A percentile compares a stretch with the other conserved stretches of the same genome.
Conservation (phyloP, 2,113 vertebrate genomes). For the Leucoraja erinaceus region DNA sequence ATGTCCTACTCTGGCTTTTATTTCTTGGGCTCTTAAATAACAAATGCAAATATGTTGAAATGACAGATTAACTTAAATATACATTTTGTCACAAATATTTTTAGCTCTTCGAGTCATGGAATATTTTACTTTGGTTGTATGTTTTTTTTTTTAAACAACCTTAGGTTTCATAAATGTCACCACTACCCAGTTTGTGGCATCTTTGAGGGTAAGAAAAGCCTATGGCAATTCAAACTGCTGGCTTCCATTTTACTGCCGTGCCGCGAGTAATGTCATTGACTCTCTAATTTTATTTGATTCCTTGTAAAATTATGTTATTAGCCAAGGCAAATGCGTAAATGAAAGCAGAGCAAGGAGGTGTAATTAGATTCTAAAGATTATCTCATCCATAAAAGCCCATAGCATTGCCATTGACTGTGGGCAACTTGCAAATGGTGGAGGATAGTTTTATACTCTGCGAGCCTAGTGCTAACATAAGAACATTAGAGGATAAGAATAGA, state of each 20-base stretch:
- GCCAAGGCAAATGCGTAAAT: background rate
- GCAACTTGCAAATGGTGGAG: background rate
- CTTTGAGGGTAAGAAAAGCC: background rate
- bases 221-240: background rate
- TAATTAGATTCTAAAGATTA: constrained; percentile 15
- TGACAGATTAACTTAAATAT: background rate
- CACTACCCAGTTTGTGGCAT: background rate
- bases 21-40: background rate
- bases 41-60: background rate
- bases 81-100: background rate
- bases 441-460: background rate
- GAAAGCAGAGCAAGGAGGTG: background rate
- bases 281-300: constrained; percentile 10
- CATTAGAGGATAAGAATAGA: too few species aligned
- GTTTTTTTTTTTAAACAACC: background rate
- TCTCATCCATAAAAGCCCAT: background rate
- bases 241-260: background rate
- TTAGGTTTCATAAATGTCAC: background rate
- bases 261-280: background rate
- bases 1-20: too few species aligned
- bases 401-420: background rate
- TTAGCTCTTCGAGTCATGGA: background rate
- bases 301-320: constrained; percentile 4
- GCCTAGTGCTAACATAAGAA: background rate
- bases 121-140: background rate